These are phyloP conservation scores for Chrysolina oricalcia DNA, from an alignment of 2,888 invertebrate species.

Conservation along the genomic window DNA sequence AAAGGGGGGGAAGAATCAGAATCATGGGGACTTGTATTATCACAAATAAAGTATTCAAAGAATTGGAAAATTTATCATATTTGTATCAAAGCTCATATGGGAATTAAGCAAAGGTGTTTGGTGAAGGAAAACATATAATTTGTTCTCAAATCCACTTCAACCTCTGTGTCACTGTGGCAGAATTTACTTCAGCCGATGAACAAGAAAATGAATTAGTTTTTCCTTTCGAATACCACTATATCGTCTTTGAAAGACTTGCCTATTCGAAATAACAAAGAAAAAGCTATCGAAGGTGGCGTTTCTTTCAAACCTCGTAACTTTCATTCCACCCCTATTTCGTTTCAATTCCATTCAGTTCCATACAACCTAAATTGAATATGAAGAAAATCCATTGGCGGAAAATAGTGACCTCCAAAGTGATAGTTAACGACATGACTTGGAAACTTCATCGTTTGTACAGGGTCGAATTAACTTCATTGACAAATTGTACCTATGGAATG, in stretches of 20 bases:
- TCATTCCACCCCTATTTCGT: slow-evolving; percentile 32
- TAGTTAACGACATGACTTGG: slow-evolving; percentile 50
- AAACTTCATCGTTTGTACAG: slow-evolving; percentile 36
- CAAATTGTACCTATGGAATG: too few relatives aligned
- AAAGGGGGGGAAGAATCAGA: too few relatives aligned
- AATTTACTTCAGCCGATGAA: too few relatives aligned
- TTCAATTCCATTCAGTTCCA: slow-evolving; percentile 27
- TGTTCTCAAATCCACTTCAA: too few relatives aligned
- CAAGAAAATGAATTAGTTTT: too few relatives aligned
- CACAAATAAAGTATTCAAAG: too few relatives aligned
- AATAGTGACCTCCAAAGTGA: slow-evolving; percentile 49
- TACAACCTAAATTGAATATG: slow-evolving; percentile 44
- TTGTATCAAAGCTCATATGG: too few relatives aligned
- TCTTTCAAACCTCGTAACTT: slow-evolving; percentile 21
- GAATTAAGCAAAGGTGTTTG: too few relatives aligned
- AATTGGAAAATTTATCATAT: too few relatives aligned
- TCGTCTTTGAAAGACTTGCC: neutral
- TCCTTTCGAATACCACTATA: neutral
- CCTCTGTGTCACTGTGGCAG: too few relatives aligned
- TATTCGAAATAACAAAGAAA: neutral
- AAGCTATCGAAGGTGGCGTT: neutral
- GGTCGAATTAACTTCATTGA: neutral
- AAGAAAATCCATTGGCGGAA: slow-evolving; percentile 45
- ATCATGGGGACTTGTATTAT: too few relatives aligned
- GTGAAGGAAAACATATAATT: too few relatives aligned